These are phyloP conservation scores for Aphidius gifuensis DNA, from an alignment of 1,140 invertebrate species.

Conservation along the genomic window DNA sequence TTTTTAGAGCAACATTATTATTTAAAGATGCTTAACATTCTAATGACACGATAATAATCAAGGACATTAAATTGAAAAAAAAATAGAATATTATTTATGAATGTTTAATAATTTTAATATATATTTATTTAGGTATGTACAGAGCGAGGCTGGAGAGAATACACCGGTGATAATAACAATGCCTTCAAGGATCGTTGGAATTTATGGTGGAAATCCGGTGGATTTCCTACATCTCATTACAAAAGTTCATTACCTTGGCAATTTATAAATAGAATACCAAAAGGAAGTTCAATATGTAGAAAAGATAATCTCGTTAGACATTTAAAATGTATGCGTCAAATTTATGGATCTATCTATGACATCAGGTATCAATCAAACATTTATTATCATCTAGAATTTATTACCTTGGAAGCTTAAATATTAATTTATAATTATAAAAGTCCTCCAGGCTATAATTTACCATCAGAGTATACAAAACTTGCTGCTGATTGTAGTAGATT, in stretches of 20 bases:
- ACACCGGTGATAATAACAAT: slow-evolving; percentile 56
- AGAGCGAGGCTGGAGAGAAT: slow-evolving; percentile 80
- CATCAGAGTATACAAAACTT: slow-evolving; percentile 79
- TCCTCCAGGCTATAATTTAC: slow-evolving; percentile 75
- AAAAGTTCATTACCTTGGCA: slow-evolving; percentile 71
- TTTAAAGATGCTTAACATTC: slow-evolving; percentile 24
- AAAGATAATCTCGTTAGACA: slow-evolving; percentile 78
- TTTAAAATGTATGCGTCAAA: slow-evolving; percentile 75
- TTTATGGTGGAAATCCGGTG: slow-evolving; percentile 76
- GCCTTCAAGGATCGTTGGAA: slow-evolving; percentile 73
- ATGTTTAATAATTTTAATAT: slow-evolving; percentile 2
- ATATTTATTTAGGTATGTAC: slow-evolving; percentile 60
- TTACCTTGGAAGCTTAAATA: no score
- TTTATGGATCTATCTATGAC: slow-evolving; percentile 78
- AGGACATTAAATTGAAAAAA: slow-evolving; percentile 22
- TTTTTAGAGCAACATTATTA: no score
- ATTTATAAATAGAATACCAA: slow-evolving; percentile 82
- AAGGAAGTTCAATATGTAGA: slow-evolving; percentile 75
- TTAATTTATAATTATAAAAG: slow-evolving; percentile 48
- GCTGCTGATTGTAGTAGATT: slow-evolving; percentile 68
- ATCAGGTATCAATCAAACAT: slow-evolving; percentile 64
- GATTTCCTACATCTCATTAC: slow-evolving; percentile 68
- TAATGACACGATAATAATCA: slow-evolving; percentile 48
- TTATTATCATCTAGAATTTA: no score
- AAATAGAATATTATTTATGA: neutral